Percentiles rank a stretch among this genome's conserved stretches.
These are phyloP conservation scores for Ochotona princeps DNA, from an alignment of 2,113 vertebrate species.

Conservation along the genomic window DNA sequence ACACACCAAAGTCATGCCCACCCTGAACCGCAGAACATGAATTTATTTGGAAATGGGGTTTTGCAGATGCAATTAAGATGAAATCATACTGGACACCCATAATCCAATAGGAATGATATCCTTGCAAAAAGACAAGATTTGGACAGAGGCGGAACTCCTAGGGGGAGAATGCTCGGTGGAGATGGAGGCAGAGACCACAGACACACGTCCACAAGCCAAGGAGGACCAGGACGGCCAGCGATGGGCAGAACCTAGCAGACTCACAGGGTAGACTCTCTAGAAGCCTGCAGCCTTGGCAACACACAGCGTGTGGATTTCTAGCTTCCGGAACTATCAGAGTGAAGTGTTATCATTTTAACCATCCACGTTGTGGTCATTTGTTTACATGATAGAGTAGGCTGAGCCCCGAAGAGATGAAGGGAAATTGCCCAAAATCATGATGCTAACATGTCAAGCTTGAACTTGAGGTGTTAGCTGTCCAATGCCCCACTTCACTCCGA, in stretches of 20 bases:
- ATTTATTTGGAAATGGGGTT: background rate
- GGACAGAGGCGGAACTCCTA: background rate
- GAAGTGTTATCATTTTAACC: background rate
- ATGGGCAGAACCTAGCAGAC: background rate
- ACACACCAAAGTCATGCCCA: background rate
- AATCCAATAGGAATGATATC: background rate
- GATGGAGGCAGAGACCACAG: background rate
- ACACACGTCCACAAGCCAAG: background rate
- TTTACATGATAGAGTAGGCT: background rate
- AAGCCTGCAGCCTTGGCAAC: background rate
- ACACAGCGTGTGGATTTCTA: background rate
- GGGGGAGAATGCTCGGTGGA: accelerated
- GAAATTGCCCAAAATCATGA: constrained; percentile 41
- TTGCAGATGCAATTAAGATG: background rate
- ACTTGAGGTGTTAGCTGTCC: background rate
- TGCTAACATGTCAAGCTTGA: background rate
- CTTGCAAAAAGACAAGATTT: background rate
- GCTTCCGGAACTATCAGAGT: background rate
- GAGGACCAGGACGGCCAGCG: background rate
- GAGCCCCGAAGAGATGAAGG: background rate
- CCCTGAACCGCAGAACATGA: background rate
- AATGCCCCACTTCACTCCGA: background rate
- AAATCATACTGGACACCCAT: background rate
- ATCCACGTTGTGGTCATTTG: background rate
- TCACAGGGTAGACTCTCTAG: background rate